Evolutionary conservation across 1,140 invertebrate genomes (phyloP), one percentile per base, ranked within the genome.

Genomic region (Leptinotarsa defecta): DNA sequence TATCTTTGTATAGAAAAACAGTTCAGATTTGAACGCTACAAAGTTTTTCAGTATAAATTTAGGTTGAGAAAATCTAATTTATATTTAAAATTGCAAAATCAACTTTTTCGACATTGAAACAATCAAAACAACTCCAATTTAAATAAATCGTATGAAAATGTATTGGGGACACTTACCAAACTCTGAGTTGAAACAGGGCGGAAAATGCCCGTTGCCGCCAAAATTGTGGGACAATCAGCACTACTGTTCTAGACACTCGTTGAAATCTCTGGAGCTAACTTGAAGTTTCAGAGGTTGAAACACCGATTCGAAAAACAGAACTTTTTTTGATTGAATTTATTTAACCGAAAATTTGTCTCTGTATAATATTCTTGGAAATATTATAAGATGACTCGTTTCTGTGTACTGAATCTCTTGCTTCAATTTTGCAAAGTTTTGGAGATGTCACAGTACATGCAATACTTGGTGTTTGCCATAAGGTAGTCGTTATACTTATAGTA

Each of bases 391-490:
- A n/a, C 8, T 43, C 34, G 34, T 43, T 43, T 43, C 34, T 43
- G 63, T 19, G 27, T 43, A n/a, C 15, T 34, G 27, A 34, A 43
- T 74, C 34, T 63, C 71, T 71, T 76, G 75, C 70, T 76, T 71
- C 70, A 76, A 68, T 72, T 76, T 76, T 64, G 64, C 69, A 64
- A 72, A 76, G 69, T 76, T 76, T 73, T 73, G 65, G 67, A 76
- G 75, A 68, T 76, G 75, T 76, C 75, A 76, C 75, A 68, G 75
- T 68, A 76, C 75, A 62, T 75, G 68, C 70, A 70, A 68, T 76
- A 76, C 75, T 76, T 67, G 70, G 64, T 68, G 52, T 72, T 76
- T 72, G 68, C 70, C 65, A 43, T 68, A 24, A 76, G 70, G 48
- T 68, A 63, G 75, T 72, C 75, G 70, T 49, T 72, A 73, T 76